A percentile compares a stretch with the other conserved stretches of the same genome.
Evolutionary conservation across 2,113 vertebrate genomes (phyloP).

Genomic region (Ahaetulla prasina): DNA sequence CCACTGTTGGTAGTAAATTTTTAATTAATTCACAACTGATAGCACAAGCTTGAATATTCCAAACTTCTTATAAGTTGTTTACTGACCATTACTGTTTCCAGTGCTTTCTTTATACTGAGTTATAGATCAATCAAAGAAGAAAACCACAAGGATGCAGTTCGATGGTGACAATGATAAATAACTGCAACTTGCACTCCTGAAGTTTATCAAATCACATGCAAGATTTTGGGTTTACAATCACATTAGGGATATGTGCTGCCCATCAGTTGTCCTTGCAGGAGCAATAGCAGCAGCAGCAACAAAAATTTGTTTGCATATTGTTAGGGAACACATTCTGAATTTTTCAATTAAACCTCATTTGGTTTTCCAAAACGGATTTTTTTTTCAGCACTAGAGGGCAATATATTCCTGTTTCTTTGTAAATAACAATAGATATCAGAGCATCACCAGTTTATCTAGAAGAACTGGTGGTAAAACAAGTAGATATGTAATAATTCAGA

Average conservation of each 20-base stretch:
- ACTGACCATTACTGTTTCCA: neutral
- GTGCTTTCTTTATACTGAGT: slow-evolving; percentile 10
- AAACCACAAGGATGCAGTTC: accelerated
- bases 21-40: neutral
- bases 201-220: neutral
- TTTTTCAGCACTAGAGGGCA: slow-evolving; percentile 70
- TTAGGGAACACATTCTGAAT: neutral
- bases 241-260: accelerated
- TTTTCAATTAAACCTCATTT: accelerated
- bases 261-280: neutral
- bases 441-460: neutral
- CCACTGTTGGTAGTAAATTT: neutral
- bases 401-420: slow-evolving; percentile 54
- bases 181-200: neutral
- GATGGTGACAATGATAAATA: neutral
- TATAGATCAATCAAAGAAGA: slow-evolving; percentile 28
- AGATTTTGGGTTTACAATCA: neutral
- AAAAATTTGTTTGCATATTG: neutral
- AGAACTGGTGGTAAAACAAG: neutral
- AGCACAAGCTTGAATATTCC: neutral
- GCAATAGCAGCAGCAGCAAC: accelerated
- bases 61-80: neutral
- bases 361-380: neutral
- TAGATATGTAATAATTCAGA: neutral
- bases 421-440: neutral